Evolutionary conservation across 2,888 invertebrate genomes (phyloP).

Genomic region (Hydropsyche betteni): DNA sequence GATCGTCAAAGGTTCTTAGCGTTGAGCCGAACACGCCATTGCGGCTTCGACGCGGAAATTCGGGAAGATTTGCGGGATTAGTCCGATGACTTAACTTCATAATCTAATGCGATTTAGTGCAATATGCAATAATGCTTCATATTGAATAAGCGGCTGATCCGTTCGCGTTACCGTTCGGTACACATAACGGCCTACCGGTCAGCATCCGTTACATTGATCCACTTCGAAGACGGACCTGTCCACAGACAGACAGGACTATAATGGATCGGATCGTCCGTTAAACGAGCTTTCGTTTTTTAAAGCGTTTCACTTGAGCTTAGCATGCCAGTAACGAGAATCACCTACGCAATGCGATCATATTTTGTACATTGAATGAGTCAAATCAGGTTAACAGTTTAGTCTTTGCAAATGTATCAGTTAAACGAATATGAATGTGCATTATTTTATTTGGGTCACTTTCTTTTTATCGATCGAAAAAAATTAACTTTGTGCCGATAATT

Average conservation of each 20-base stretch:
- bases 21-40: too few species aligned
- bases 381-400: not conserved
- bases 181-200: slow-evolving; percentile 39
- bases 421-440: not conserved
- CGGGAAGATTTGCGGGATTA: too few species aligned
- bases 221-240: slow-evolving; percentile 1
- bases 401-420: slow-evolving; percentile 1
- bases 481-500: not conserved
- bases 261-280: not conserved
- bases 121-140: slow-evolving; percentile 5
- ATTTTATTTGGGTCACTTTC: not conserved
- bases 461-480: not conserved
- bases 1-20: too few species aligned
- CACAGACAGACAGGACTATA: not conserved
- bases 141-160: slow-evolving; percentile 9
- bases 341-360: not conserved
- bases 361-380: not conserved
- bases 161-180: slow-evolving; percentile 42
- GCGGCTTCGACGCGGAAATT: too few species aligned
- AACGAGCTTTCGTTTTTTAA: slow-evolving; percentile 22
- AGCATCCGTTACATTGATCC: slow-evolving; percentile 30
- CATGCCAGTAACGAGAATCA: not conserved
- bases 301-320: not conserved
- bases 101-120: slow-evolving; percentile 2
- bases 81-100: too few species aligned